Conservation (phyloP, 2,888 invertebrate species). For the Icerya purchasi region DNA sequence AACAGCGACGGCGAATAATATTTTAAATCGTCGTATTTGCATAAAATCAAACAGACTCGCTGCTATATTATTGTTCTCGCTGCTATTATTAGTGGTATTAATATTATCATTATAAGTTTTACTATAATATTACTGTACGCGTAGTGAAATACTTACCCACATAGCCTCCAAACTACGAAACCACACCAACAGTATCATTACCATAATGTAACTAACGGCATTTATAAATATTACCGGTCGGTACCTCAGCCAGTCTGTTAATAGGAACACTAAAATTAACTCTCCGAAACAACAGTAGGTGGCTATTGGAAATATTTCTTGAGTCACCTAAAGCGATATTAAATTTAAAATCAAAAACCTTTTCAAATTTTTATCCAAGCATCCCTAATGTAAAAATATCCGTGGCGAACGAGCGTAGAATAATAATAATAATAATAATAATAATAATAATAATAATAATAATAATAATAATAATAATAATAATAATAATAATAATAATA, state of each 20-base stretch:
- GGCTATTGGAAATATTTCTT: conserved; percentile 63
- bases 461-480: too few species aligned
- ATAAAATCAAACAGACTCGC: too few species aligned
- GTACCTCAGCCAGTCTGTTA: conserved; percentile 64
- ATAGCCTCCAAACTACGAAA: conserved; percentile 4
- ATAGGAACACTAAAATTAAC: conserved; percentile 50
- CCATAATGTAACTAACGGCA: conserved; percentile 27
- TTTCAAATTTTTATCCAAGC: too few species aligned
- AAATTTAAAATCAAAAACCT: neutral
- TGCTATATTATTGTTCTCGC: too few species aligned
- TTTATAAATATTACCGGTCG: conserved; percentile 68
- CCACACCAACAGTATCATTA: conserved; percentile 12
- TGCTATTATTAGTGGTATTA: too few species aligned
- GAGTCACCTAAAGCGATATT: conserved; percentile 31
- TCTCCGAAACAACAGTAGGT: conserved; percentile 63
- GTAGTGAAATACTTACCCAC: conserved; percentile 8
- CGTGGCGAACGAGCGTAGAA: neutral
- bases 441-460: neutral
- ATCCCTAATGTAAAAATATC: neutral
- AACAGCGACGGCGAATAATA: too few species aligned
- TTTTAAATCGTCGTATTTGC: too few species aligned
- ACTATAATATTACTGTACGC: too few species aligned
- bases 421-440: neutral
- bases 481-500: too few species aligned
- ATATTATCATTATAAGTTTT: too few species aligned